Conservation (phyloP, 2,888 invertebrate genomes). For the Scaptomyza reducta region DNA sequence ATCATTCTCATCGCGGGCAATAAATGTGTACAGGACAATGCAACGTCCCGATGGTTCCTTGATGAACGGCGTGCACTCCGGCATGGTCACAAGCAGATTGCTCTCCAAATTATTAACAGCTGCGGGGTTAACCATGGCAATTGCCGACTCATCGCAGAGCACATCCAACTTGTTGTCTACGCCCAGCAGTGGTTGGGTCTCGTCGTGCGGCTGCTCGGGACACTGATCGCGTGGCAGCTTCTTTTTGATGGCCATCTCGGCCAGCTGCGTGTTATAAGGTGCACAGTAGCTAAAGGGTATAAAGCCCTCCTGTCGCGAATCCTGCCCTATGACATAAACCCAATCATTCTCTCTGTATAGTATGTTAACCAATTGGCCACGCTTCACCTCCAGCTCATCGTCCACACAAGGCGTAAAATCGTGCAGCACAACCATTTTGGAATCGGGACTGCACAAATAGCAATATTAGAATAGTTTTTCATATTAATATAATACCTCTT, state of each 20-base stretch:
- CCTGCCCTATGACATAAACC: slow-evolving; percentile 97
- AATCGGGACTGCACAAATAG: slow-evolving; percentile 89
- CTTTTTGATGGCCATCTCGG: slow-evolving; percentile 93
- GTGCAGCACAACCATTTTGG: slow-evolving; percentile 97
- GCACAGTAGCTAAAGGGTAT: slow-evolving; percentile 97
- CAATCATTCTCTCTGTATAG: slow-evolving; percentile 98
- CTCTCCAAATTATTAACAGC: slow-evolving; percentile 83
- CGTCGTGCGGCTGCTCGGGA: slow-evolving; percentile 64
- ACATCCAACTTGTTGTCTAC: slow-evolving; percentile 74
- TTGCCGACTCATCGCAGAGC: slow-evolving; percentile 78
- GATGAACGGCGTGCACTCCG: slow-evolving; percentile 88
- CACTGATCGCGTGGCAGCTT: slow-evolving; percentile 90
- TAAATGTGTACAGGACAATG: slow-evolving; percentile 96
- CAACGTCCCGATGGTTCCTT: slow-evolving; percentile 95
- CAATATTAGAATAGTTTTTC: not conserved
- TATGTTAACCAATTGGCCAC: slow-evolving; percentile 97
- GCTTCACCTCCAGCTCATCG: slow-evolving; percentile 94
- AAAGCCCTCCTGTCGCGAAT: slow-evolving; percentile 95
- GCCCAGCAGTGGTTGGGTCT: slow-evolving; percentile 70
- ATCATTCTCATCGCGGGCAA: slow-evolving; percentile 96
- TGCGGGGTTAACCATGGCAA: slow-evolving; percentile 37
- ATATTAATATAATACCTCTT: not conserved
- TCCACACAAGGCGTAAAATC: slow-evolving; percentile 98
- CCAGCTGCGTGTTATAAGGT: slow-evolving; percentile 90
- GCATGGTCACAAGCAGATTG: slow-evolving; percentile 75